Evolutionary conservation across 1,140 invertebrate genomes (phyloP), one percentile per base, ranked within the genome.

Genomic region (Scaptodrosophila lebanonensis): DNA sequence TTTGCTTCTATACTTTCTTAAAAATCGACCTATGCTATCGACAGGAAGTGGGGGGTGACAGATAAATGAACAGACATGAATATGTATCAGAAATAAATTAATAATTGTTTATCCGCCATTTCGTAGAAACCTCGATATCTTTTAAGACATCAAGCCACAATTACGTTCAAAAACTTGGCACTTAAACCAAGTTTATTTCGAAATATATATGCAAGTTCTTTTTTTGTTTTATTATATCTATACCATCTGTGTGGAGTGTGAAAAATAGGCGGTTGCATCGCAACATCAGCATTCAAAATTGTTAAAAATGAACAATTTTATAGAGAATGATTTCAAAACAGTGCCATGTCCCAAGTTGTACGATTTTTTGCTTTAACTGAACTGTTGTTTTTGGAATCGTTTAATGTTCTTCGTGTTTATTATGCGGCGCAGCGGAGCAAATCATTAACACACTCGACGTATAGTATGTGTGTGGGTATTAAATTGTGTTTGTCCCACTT

Each of bases 361-460:
- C 5, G 35, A 18, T 53, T 11, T 44, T 52, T 5, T 22, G n/a
- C n/a, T n/a, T n/a, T n/a, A n/a, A n/a, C 22, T 18, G 27, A 25
- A 6, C 6, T 11, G 25, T 25, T 25, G 35, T 52, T 39, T n/a
- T 61, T 20, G 15, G 12, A 49, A 11, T 22, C n/a, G 12, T 59
- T 9, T 15, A 18, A 25, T 51, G 33, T 51, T 48, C 12, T 50
- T 53, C 33, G 16, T 47, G 13, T 60, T 64, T 68, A 62, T 68
- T 73, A 67, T 67, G 63, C 50, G 47, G 47, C 39, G 58, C 75
- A 79, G 30, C 42, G 40, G 72, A 77, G 54, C 67, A 77, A 49
- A 77, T 71, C 66, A 71, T 61, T 66, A 57, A 58, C 69, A 54
- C 57, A 49, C 22, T 30, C 25, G 45, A 48, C 20, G 20, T n/a